A percentile compares a stretch with the other conserved stretches of the same genome.
These are phyloP conservation scores for Pipistrellus kuhlii DNA, from an alignment of 2,797 vertebrate species.

Conservation along the genomic window DNA sequence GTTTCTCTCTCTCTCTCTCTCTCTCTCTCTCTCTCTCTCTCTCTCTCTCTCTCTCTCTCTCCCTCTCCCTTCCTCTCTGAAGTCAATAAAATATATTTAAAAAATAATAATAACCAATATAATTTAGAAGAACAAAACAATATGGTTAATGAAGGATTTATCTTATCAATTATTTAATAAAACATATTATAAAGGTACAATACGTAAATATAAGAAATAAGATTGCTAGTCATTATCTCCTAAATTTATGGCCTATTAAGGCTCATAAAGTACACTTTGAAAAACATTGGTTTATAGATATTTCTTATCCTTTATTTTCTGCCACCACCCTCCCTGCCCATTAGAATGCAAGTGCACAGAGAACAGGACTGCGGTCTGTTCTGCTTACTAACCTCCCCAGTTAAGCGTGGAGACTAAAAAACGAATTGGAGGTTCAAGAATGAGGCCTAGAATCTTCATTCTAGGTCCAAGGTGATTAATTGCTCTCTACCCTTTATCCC, in stretches of 20 bases:
- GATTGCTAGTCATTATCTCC: neutral
- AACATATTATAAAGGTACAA: neutral
- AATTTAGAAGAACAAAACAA: conserved; percentile 39
- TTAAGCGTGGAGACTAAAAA: neutral
- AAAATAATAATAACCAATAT: neutral
- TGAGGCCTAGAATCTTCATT: neutral
- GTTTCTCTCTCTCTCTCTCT: neutral
- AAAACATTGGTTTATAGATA: conserved; percentile 41
- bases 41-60: neutral
- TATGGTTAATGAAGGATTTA: conserved; percentile 20
- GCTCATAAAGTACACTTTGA: neutral
- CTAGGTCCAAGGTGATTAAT: neutral
- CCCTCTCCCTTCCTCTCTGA: neutral
- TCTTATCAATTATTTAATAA: conserved; percentile 25
- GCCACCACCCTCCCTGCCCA: too few species aligned
- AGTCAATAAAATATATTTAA: too few species aligned
- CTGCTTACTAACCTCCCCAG: neutral
- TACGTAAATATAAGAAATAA: conserved; percentile 29
- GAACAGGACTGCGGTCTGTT: neutral
- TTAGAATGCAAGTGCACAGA: neutral
- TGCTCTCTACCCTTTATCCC: neutral
- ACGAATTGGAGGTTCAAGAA: neutral
- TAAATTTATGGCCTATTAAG: conserved; percentile 17
- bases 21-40: neutral
- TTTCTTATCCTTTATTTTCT: conserved; percentile 15